Evolutionary conservation across 1,140 invertebrate species (phyloP), one percentile per base, ranked within the genome.

Genomic region (Oscheius sp.): DNA sequence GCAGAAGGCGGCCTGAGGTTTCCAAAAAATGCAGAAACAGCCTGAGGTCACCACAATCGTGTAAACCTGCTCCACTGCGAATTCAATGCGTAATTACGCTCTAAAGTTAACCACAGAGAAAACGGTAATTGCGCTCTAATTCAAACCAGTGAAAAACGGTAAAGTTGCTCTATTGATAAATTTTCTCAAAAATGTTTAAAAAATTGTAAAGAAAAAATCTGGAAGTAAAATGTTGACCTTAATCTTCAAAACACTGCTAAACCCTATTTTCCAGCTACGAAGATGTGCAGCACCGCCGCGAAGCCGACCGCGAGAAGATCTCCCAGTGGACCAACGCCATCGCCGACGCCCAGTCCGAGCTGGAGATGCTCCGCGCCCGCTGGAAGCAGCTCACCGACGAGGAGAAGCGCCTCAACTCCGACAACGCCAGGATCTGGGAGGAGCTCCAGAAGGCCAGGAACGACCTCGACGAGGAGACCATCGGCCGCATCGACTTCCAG

Each of bases 401-500:
- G 74, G 81, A 86, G 73, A 83, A 80, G 64, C 76, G 87, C 31
- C 84, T 87, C 68, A 86, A 82, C 74, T 77, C 75, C 20, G 86
- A 86, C 68, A 86, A 87, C 64, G 78, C 81, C 38, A 76, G 83
- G 61, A 79, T 87, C n/a, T 84, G 86, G 70, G 84, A 85, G 29
- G 87, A 87, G 63, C 78, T 87, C 31, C 84, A 86, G 65, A 87
- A 86, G 61, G 79, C 84, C 23, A 74, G 84, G 65, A 78, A 74
- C 66, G 90, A 92, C 79, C 85, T 97, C n/a, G 95, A 97, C 81
- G 91, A 93, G 69, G 95, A 98, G 86, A 95, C 93, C 31, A 85
- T 97, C 66, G 90, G 90, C 64, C 89, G 94, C 73, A 92, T 97
- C 68, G 94, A 97, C 85, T 88, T 95, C 75, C 93, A 98, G 87